Percentiles rank a stretch among this genome's conserved stretches.
Conservation (phyloP, 2,888 invertebrate genomes). For the Tenthredo notha region DNA sequence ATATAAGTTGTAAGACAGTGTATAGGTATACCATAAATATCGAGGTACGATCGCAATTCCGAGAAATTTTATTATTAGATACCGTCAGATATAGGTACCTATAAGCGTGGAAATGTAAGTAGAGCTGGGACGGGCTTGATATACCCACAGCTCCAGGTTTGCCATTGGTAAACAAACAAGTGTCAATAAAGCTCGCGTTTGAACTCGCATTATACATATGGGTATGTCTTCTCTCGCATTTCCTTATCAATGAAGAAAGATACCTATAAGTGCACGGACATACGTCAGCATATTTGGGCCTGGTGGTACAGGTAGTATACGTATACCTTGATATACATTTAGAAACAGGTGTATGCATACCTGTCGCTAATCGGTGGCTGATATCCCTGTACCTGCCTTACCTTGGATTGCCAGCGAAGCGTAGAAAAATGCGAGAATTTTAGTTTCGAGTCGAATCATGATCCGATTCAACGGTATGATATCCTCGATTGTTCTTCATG, state of each 20-base stretch:
- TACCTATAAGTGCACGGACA: not conserved
- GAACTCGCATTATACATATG: not conserved
- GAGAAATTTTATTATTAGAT: conserved; percentile 33
- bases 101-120: conserved; percentile 29
- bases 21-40: not conserved
- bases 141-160: conserved; percentile 20
- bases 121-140: conserved; percentile 41
- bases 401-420: no score
- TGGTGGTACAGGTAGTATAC: not conserved
- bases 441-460: no score
- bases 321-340: no score
- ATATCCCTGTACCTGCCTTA: no score
- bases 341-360: no score
- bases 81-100: not conserved
- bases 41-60: conserved; percentile 8
- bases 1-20: not conserved
- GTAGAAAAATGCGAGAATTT: no score
- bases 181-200: conserved; percentile 35
- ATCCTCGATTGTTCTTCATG: no score
- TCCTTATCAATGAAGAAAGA: conserved; percentile 31
- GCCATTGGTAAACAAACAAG: conserved; percentile 33
- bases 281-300: not conserved
- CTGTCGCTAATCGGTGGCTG: no score
- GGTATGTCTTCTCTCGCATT: not conserved
- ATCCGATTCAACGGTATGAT: no score